Evolutionary conservation across 2,888 invertebrate genomes (phyloP), one percentile per base, ranked within the genome.

Genomic region (Chrysolina oricalcia): DNA sequence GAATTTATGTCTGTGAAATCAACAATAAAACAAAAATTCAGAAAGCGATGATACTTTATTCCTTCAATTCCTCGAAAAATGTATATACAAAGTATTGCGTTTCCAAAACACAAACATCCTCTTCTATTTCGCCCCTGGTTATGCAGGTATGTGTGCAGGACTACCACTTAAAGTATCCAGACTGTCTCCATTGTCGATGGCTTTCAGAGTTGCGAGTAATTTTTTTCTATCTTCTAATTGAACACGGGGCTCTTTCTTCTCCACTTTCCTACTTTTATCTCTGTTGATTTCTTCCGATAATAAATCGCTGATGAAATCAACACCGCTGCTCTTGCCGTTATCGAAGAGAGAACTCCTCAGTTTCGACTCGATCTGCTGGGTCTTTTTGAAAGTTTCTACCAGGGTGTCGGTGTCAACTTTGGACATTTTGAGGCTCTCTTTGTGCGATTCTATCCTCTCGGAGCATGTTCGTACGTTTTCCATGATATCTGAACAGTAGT

Each of bases 161-260:
- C 77, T 72, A 13, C 75, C 74, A 23, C 79, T 78, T 63, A 82
- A 65, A 75, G 77, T 79, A 13, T 87, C 87, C 43, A 88, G 73
- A 70, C 83, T 85, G 71, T 89, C 88, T 6, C 88, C 89, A 78
- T 91, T 89, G 83, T 93, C 93, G 77, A 93, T 93, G 23, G 92
- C 92, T 82, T 92, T 91, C 75, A 93, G 89, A 2, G 92, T 91
- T 15, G 92, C 93, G 69, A 93, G 87, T 56, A 93, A 85, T 82
- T 92, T 91, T 66, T 89, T 89, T 83, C 92, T 93, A 72, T 90
- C 90, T 53, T 89, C 85, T 41, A 80, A 65, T 8, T 83, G 83
- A 41, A 86, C 85, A 53, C 81, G 79, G 1, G 82, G 78, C 70
- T 87, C 80, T 81, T 81, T 82, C 80, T 74, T 78, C 13, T 35